phyloP scores from a whole-genome alignment of 1,140 invertebrate species.

The Hyposmocoma kahamanoa region DNA sequence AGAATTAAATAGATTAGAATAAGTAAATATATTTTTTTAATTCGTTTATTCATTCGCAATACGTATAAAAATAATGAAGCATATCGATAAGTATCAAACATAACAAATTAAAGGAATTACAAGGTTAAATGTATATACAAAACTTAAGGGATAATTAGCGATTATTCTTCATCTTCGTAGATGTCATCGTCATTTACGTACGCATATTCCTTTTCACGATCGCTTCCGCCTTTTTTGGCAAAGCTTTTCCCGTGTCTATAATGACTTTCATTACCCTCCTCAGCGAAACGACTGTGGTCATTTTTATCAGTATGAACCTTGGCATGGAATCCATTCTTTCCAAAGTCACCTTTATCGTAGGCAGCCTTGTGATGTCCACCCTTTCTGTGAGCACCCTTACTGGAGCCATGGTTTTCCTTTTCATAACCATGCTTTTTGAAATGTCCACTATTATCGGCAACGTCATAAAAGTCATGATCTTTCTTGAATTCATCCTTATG shows the following conservation, averaged over 20 bases:
- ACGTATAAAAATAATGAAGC: slow-evolving; percentile 49
- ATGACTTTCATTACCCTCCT: slow-evolving; percentile 48
- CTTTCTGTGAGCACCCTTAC: slow-evolving; percentile 74
- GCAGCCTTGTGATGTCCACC: slow-evolving; percentile 71
- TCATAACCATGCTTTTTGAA: slow-evolving; percentile 76
- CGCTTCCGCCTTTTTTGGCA: slow-evolving; percentile 45
- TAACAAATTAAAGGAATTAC: slow-evolving; percentile 51
- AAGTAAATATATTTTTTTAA: slow-evolving; percentile 11
- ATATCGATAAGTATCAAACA: slow-evolving; percentile 48
- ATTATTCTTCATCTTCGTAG: slow-evolving; percentile 33
- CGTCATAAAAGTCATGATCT: slow-evolving; percentile 82
- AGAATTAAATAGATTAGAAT: neutral
- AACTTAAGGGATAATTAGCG: neutral
- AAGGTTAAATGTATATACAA: slow-evolving; percentile 43
- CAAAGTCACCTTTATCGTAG: slow-evolving; percentile 64
- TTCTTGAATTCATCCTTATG: slow-evolving; percentile 85
- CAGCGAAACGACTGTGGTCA: slow-evolving; percentile 59
- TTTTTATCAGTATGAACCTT: slow-evolving; percentile 67
- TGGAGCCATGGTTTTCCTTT: slow-evolving; percentile 67
- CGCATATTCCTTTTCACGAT: slow-evolving; percentile 41
- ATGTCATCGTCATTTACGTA: slow-evolving; percentile 40
- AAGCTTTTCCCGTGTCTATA: slow-evolving; percentile 41
- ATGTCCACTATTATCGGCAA: slow-evolving; percentile 78
- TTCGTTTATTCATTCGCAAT: slow-evolving; percentile 29
- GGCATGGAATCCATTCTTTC: slow-evolving; percentile 67